Base-by-base conservation (phyloP, 2,797 vertebrate genomes). In the Gouania willdenowi region DNA sequence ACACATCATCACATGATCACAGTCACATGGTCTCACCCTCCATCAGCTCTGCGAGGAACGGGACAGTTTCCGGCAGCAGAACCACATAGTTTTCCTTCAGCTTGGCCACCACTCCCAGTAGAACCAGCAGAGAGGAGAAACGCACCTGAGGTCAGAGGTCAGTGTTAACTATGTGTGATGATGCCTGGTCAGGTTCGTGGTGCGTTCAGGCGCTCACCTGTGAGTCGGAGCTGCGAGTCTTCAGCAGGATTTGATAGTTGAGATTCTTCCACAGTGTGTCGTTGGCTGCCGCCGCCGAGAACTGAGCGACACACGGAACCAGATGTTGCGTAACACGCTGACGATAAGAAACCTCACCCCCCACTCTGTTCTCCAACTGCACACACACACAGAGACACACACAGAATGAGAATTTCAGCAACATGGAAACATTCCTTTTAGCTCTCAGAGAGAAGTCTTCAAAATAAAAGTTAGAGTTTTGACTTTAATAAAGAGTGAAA, bases 41-140 rank as follows among this genome's bases (percentile, higher is more conserved):
- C 95, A 98, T 98, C 19, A 98, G 73, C 19, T 98, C 96, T 5
- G 96, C 94, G 82, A 98, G 79, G 88, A 98, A 98, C 0, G 95
- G 95, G 65, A 97, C 90, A 42, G 94, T 92, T 68, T 98, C 96
- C 0, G 96, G 96, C 3, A 98, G 88, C 22, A 98, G 84, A 9
- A 92, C 78, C 56, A 95, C 77, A 42, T 96, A 98, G 83, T 95
- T 98, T 77, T 98, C 95, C 66, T 85, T 93, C 11, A 98, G 89
- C 55, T 91, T 94, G 17, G 88, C 76, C 1, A 94, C 92, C 67
- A 98, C 41, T 64, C 94, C 91, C 62, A 91, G 43, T 52, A 98
- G 59, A 62, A 92, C 58, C 30, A 94, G 35, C 39, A 98, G 78
- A 28, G 96, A 86, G 6, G 94, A 94, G 82, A 94, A 93, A 8